Percentiles rank a stretch among this genome's conserved stretches.
Conservation (phyloP, 2,113 vertebrate species). For the Pseudorhombus dupliciocellatus region DNA sequence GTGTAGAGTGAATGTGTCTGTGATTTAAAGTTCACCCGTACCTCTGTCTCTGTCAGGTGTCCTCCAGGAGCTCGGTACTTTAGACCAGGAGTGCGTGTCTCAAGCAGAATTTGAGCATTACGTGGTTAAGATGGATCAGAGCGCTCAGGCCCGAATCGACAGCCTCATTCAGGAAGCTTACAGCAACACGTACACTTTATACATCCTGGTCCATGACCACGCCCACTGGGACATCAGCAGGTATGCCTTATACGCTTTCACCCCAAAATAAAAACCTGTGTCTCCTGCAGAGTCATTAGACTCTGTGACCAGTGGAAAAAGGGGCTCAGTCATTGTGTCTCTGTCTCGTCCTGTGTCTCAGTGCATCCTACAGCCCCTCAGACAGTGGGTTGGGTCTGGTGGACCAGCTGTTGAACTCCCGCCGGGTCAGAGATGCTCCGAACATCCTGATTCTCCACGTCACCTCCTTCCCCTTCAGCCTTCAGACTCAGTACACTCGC, state of each 20-base stretch:
- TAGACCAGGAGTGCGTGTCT: conserved; percentile 86
- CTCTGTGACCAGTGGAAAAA: too few species aligned
- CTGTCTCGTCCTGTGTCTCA: conserved; percentile 32
- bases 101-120: conserved; percentile 86
- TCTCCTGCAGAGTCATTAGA: too few species aligned
- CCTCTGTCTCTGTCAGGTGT: conserved; percentile 82
- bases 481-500: conserved; percentile 94
- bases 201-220: conserved; percentile 95
- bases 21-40: conserved; percentile 1
- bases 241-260: conserved; percentile 65
- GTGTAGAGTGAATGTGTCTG: neutral
- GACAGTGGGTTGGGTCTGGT: conserved; percentile 86
- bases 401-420: conserved; percentile 93
- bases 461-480: conserved; percentile 94
- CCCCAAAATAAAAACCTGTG: too few species aligned
- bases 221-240: conserved; percentile 95
- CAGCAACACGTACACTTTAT: conserved; percentile 93
- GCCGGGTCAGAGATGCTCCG: conserved; percentile 89
- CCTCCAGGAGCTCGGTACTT: conserved; percentile 89
- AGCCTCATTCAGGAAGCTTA: conserved; percentile 89
- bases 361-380: conserved; percentile 66
- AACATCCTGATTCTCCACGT: conserved; percentile 96
- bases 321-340: neutral
- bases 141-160: conserved; percentile 87
- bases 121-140: conserved; percentile 89